Evolutionary conservation across 2,113 vertebrate species (phyloP).

Genomic region (Oreamnos americanus): DNA sequence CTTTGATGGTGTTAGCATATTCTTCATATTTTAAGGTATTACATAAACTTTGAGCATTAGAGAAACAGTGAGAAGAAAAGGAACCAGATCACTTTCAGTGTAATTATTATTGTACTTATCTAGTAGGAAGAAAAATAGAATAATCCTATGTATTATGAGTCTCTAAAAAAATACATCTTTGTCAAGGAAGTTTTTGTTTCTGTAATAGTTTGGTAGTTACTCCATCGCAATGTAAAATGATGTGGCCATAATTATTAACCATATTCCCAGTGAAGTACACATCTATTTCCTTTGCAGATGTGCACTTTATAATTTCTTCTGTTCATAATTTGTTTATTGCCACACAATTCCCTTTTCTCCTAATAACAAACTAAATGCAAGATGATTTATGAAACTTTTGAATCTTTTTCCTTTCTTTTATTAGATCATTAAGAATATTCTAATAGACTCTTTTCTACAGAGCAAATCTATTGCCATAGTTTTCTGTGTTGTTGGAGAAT

Average conservation of each 20-base stretch:
- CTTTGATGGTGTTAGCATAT: background rate
- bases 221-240: constrained; percentile 41
- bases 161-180: constrained; percentile 42
- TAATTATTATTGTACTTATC: background rate
- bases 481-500: constrained; percentile 16
- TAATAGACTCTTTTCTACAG: constrained; percentile 23
- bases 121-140: background rate
- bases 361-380: constrained; percentile 49
- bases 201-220: background rate
- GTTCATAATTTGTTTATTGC: constrained; percentile 38
- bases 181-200: constrained; percentile 42
- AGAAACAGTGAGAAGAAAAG: background rate
- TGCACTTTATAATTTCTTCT: constrained; percentile 30
- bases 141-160: background rate
- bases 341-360: constrained; percentile 24
- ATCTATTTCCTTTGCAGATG: constrained; percentile 49
- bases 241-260: constrained; percentile 12
- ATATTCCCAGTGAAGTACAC: background rate
- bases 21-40: background rate
- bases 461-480: constrained; percentile 43
- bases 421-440: constrained; percentile 61
- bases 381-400: constrained; percentile 53
- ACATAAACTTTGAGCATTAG: background rate
- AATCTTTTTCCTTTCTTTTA: constrained; percentile 53
- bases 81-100: background rate